Conservation (phyloP, 2,113 vertebrate genomes). For the Malurus melanocephalus region DNA sequence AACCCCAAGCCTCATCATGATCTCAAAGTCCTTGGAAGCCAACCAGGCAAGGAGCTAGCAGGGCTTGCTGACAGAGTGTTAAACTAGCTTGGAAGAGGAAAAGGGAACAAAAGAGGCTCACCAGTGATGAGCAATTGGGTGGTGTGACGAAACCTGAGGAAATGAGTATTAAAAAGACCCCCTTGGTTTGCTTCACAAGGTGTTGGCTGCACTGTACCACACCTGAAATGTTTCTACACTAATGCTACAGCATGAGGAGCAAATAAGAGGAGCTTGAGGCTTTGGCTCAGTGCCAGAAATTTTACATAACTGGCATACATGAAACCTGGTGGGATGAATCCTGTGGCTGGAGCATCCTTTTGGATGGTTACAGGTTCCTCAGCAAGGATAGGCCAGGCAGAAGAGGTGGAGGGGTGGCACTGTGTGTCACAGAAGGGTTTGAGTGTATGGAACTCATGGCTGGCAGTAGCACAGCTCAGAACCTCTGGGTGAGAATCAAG, state of each 20-base stretch:
- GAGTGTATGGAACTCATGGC: neutral
- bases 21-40: neutral
- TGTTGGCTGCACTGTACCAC: neutral
- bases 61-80: neutral
- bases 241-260: neutral
- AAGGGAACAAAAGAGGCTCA: neutral
- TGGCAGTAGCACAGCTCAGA: neutral
- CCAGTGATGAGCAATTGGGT: too few relatives aligned
- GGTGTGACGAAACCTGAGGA: neutral
- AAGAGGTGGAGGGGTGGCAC: neutral
- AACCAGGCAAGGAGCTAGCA: neutral
- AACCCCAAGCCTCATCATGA: neutral
- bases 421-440: neutral
- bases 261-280: rapidly evolving
- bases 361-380: neutral
- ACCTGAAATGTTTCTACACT: neutral
- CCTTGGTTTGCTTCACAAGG: neutral
- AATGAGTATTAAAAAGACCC: neutral
- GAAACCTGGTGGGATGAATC: neutral
- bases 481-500: neutral
- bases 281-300: neutral
- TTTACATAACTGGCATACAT: neutral
- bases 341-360: neutral
- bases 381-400: too few relatives aligned
- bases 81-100: neutral